Percentiles rank a stretch among this genome's conserved stretches.
Evolutionary conservation across 2,797 vertebrate genomes (phyloP).

Genomic region (Alectoris magna): DNA sequence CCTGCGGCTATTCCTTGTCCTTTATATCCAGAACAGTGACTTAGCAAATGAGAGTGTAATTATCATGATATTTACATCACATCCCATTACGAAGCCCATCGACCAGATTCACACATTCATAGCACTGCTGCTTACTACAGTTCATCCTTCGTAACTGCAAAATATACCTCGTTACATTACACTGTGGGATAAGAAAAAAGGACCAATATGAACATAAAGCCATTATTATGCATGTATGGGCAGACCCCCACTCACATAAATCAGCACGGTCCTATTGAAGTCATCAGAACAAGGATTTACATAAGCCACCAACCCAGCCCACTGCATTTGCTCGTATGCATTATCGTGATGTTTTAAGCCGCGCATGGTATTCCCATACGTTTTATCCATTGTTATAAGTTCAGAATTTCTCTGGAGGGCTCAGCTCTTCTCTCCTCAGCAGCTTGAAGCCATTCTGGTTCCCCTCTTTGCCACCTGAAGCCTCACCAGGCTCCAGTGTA

Average conservation of each 20-base stretch:
- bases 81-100: constrained; percentile 48
- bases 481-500: neutral
- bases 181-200: neutral
- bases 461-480: neutral
- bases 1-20: constrained; percentile 52
- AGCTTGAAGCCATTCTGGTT: neutral
- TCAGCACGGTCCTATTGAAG: neutral
- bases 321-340: neutral
- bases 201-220: neutral
- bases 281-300: neutral
- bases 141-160: neutral
- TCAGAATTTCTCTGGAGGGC: neutral
- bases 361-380: accelerated
- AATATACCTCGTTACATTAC: neutral
- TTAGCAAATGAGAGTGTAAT: constrained; percentile 62
- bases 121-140: constrained; percentile 9
- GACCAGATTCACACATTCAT: constrained; percentile 38
- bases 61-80: constrained; percentile 66
- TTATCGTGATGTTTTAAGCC: neutral
- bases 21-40: constrained; percentile 60
- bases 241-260: neutral
- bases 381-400: neutral
- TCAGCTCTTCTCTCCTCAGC: neutral
- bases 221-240: neutral
- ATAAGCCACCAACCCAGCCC: neutral